These are phyloP conservation scores for Pseudanteris insignis DNA, from an alignment of 2,888 invertebrate genomes.

Conservation along the genomic window DNA sequence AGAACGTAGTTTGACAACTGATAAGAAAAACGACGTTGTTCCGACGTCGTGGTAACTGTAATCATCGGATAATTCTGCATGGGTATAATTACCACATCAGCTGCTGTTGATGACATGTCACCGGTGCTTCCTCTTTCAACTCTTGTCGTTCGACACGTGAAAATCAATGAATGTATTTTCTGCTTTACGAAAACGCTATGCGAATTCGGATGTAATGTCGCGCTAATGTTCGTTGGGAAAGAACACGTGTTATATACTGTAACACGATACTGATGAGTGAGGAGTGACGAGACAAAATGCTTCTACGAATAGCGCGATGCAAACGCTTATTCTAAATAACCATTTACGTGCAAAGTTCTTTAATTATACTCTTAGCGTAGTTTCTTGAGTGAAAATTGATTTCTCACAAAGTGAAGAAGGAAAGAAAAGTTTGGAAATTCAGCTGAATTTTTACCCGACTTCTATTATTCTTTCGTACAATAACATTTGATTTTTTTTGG, in stretches of 20 bases:
- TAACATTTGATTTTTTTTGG: neutral
- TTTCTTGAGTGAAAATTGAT: too few relatives aligned
- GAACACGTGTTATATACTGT: constrained; percentile 43
- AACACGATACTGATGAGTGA: constrained; percentile 40
- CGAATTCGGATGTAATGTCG: constrained; percentile 21
- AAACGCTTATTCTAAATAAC: constrained; percentile 16
- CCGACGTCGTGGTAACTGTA: too few relatives aligned
- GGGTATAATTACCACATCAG: constrained; percentile 44
- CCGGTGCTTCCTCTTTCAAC: constrained; percentile 43
- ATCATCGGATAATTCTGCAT: too few relatives aligned
- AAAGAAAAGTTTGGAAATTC: too few relatives aligned
- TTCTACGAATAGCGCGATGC: constrained; percentile 24
- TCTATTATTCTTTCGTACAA: neutral
- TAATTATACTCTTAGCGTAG: too few relatives aligned
- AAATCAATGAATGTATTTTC: constrained; percentile 47
- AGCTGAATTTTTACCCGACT: too few relatives aligned
- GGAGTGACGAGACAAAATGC: constrained; percentile 21
- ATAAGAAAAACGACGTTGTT: too few relatives aligned
- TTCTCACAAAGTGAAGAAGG: too few relatives aligned
- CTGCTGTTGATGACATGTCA: constrained; percentile 43
- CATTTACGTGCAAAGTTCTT: too few relatives aligned
- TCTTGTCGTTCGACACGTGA: constrained; percentile 45
- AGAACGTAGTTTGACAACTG: too few relatives aligned
- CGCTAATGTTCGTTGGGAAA: constrained; percentile 33
- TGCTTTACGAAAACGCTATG: constrained; percentile 41